Conservation (phyloP, 2,113 vertebrate species). For the Equus quagga region DNA sequence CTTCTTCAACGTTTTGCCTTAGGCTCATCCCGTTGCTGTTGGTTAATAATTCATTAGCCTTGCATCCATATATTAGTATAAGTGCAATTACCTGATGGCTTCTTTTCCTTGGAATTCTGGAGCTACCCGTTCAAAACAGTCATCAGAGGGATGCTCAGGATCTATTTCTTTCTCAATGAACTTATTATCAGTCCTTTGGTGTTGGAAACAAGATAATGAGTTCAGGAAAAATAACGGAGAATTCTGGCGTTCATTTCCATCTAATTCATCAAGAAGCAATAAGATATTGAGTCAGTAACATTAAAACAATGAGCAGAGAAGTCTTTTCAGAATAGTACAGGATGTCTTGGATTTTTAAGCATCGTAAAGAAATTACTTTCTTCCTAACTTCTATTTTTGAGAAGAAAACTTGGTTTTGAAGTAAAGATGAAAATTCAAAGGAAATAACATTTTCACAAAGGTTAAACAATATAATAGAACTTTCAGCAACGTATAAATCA, state of each 20-base stretch:
- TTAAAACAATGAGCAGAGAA: background rate
- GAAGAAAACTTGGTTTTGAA: background rate
- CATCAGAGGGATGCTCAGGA: conserved; percentile 65
- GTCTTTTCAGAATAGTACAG: background rate
- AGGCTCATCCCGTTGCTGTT: background rate
- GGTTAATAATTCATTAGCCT: background rate
- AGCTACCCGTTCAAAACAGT: conserved; percentile 88
- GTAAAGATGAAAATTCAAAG: conserved; percentile 31
- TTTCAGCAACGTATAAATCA: background rate
- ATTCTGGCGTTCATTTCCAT: conserved; percentile 88
- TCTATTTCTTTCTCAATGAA: conserved; percentile 80
- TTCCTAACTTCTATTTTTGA: background rate
- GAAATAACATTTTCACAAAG: background rate
- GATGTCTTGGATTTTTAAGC: background rate
- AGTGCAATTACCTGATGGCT: conserved; percentile 91
- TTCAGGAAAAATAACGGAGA: conserved; percentile 93
- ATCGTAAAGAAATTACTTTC: background rate
- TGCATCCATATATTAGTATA: background rate
- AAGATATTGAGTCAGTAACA: background rate
- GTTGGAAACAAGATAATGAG: conserved; percentile 90
- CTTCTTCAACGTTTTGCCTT: background rate
- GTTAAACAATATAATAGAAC: background rate
- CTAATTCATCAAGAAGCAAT: conserved; percentile 82
- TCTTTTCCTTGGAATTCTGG: conserved; percentile 93
- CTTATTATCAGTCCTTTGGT: conserved; percentile 76